Base-by-base conservation (phyloP, 1,140 invertebrate species). In the Platyscapa corneri region DNA sequence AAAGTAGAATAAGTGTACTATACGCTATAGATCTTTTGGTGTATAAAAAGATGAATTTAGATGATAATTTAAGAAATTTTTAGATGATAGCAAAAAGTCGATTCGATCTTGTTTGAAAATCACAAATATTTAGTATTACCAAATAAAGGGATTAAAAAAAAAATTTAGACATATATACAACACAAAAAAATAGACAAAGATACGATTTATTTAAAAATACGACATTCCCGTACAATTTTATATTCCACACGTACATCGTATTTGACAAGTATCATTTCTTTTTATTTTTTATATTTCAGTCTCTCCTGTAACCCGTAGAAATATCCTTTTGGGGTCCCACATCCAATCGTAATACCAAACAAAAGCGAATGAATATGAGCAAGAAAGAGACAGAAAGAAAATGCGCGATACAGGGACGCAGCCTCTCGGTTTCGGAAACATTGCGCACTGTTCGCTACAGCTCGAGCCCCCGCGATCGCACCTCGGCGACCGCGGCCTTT, bases 331-430 rank as follows among this genome's bases (percentile, higher is more conserved):
- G 64, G 67, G 83, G 53, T 34, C 30, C 30, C 80, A 78, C 72
- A 80, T 56, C 46, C 49, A 72, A 56, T 72, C 42, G 37, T 74
- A 82, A 87, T 79, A 64, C 70, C 65, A 53, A 64, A 81, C 84
- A 85, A 87, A 88, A 81, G 79, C 78, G 27, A 72, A 34, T 56
- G 79, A 64, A 64, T 65, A 64, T 64, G 84, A 64, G 80, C 80
- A 80, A 3, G 23, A 27, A 14, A 6, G 23, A 27, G 56, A 27
- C 27, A 27, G 23, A 86, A 67, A 74, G 60, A 64, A 46, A 42
- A 72, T 16, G n/a, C 34, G 32, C 18, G 53, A 12, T 20, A 74
- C 53, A 75, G 32, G 10, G 81, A 60, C 56, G 49, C 34, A n/a
- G 34, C 2, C 37, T 65, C 42, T 39, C 65, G 79, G 34, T 34